phyloP scores from a whole-genome alignment of 2,888 invertebrate genomes.

The Notodonta ziczac region DNA sequence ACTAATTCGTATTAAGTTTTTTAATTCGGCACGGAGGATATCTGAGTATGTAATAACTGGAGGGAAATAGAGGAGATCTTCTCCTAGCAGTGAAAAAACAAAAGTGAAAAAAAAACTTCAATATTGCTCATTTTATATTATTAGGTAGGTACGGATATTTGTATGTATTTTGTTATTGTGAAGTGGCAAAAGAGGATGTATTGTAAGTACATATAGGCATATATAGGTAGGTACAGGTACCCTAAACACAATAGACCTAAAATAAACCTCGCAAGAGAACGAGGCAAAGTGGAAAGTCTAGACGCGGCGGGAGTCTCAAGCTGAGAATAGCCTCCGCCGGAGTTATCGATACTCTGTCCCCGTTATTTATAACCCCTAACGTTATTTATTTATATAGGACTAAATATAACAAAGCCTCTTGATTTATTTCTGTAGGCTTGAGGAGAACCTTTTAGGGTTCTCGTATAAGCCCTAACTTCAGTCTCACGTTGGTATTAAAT shows the following conservation, averaged over 20 bases:
- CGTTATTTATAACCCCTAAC: constrained; percentile 33
- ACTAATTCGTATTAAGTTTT: too few relatives aligned
- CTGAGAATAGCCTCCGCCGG: constrained; percentile 23
- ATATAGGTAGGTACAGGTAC: background rate
- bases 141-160: too few relatives aligned
- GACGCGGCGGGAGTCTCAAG: constrained; percentile 12
- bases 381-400: background rate
- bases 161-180: too few relatives aligned
- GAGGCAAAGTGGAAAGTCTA: constrained; percentile 10
- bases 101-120: too few relatives aligned
- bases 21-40: too few relatives aligned
- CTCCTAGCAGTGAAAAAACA: too few relatives aligned
- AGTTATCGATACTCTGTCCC: constrained; percentile 22
- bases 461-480: too few relatives aligned
- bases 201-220: background rate
- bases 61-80: too few relatives aligned
- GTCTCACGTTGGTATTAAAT: too few relatives aligned
- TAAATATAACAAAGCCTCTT: background rate
- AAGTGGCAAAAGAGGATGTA: background rate
- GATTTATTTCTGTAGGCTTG: constrained; percentile 12
- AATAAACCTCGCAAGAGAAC: constrained; percentile 5
- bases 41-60: too few relatives aligned
- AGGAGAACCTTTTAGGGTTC: too few relatives aligned
- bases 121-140: too few relatives aligned
- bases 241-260: constrained; percentile 1